Conservation (phyloP, 1,140 invertebrate species). For the Brachionus plicatilis region DNA sequence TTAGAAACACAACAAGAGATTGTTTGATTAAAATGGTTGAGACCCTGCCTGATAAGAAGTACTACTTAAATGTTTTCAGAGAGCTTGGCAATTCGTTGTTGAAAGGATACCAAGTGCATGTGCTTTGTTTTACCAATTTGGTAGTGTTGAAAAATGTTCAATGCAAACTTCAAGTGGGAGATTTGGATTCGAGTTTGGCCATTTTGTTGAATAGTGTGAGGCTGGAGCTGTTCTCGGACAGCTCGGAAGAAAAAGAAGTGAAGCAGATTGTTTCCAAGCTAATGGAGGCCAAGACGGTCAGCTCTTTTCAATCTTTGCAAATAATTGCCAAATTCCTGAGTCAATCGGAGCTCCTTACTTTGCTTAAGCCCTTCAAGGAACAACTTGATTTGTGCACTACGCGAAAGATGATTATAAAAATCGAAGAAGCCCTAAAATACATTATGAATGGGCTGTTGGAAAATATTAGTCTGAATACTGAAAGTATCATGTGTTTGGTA, state of each 20-base stretch:
- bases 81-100: slow-evolving; percentile 75
- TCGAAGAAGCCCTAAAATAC: slow-evolving; percentile 70
- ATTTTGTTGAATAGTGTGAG: slow-evolving; percentile 70
- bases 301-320: slow-evolving; percentile 77
- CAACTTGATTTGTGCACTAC: slow-evolving; percentile 64
- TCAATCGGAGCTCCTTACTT: slow-evolving; percentile 67
- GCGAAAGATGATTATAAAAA: slow-evolving; percentile 72
- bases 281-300: slow-evolving; percentile 62
- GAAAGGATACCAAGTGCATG: slow-evolving; percentile 85
- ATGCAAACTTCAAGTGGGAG: slow-evolving; percentile 62
- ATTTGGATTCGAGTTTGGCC: slow-evolving; percentile 71
- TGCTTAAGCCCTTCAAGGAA: slow-evolving; percentile 76
- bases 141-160: slow-evolving; percentile 69
- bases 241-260: slow-evolving; percentile 85
- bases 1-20: slow-evolving; percentile 75
- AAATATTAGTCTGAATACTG: slow-evolving; percentile 68
- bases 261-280: slow-evolving; percentile 70
- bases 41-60: slow-evolving; percentile 69
- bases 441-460: slow-evolving; percentile 71
- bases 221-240: slow-evolving; percentile 48
- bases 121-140: slow-evolving; percentile 81
- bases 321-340: slow-evolving; percentile 74
- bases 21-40: slow-evolving; percentile 81
- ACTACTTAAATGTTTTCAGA: slow-evolving; percentile 70
- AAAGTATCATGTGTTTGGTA: slow-evolving; percentile 72